Conservation (phyloP, 1,140 invertebrate genomes). For the Papilio polyxenes region DNA sequence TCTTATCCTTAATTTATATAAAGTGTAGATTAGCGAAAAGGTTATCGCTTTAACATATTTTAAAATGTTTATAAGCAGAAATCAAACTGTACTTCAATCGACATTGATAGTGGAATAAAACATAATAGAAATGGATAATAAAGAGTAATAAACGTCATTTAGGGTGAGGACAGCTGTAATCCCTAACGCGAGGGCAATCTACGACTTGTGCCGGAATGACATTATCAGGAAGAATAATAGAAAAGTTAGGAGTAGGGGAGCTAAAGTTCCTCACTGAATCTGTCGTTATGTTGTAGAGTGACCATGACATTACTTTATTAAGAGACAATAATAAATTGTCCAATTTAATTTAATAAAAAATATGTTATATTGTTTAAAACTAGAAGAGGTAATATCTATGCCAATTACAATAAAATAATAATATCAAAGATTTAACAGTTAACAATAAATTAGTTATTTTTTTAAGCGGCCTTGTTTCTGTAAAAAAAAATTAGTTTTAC, state of each 20-base stretch:
- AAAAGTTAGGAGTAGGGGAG: conserved; percentile 52
- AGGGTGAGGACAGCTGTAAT: conserved; percentile 58
- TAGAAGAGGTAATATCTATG: too few species aligned
- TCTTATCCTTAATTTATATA: too few species aligned
- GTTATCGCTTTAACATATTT: neutral
- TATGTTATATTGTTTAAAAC: too few species aligned
- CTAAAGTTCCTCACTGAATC: conserved; percentile 63
- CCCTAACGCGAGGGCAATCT: conserved; percentile 58
- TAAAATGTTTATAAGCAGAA: neutral
- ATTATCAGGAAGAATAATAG: conserved; percentile 63
- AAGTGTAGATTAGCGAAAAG: neutral
- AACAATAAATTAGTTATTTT: too few species aligned
- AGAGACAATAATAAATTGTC: too few species aligned
- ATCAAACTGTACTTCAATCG: neutral
- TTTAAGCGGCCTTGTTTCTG: too few species aligned
- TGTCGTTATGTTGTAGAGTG: conserved; percentile 50
- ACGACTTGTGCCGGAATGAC: conserved; percentile 57
- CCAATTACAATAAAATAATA: too few species aligned
- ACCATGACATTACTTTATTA: conserved; percentile 41
- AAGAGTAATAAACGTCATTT: conserved; percentile 51
- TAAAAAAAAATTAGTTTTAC: too few species aligned
- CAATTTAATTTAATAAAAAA: too few species aligned
- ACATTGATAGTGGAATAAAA: neutral
- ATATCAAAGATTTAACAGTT: too few species aligned
- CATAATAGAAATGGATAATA: conserved; percentile 20